Conservation (phyloP, 2,797 vertebrate species). For the Euthynnus affinis region DNA sequence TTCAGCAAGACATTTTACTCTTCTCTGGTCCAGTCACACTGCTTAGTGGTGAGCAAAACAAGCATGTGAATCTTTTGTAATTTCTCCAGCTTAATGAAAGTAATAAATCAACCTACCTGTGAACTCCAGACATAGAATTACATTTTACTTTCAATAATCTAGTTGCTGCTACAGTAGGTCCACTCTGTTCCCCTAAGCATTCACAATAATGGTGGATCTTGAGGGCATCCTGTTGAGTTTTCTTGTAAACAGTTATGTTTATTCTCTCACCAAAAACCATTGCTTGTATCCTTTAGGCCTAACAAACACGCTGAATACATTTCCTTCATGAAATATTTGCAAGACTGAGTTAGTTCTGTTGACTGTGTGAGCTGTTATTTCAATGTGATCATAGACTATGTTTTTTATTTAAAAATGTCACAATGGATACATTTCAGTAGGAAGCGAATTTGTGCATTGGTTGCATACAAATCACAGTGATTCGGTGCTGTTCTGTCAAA, state of each 20-base stretch:
- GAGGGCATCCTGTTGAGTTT: too few relatives aligned
- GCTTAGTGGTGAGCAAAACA: conserved; percentile 32
- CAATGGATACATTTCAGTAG: too few relatives aligned
- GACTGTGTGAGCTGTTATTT: too few relatives aligned
- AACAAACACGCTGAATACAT: conserved; percentile 7
- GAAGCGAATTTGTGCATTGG: not conserved
- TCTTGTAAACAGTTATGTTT: not conserved
- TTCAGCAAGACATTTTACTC: conserved; percentile 30
- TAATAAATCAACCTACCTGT: conserved; percentile 45
- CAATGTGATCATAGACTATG: too few relatives aligned
- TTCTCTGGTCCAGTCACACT: not conserved
- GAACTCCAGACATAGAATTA: not conserved
- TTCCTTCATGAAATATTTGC: not conserved
- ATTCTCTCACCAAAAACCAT: not conserved
- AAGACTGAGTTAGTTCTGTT: too few relatives aligned
- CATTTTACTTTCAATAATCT: conserved; percentile 6
- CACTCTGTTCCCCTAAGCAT: not conserved
- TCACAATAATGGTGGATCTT: not conserved
- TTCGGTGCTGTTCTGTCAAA: not conserved
- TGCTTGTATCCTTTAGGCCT: not conserved
- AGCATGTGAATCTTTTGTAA: conserved; percentile 11
- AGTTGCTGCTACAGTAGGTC: not conserved
- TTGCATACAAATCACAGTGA: not conserved
- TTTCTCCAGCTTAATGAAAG: conserved; percentile 54
- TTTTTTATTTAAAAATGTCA: too few relatives aligned